Evolutionary conservation across 2,113 vertebrate species (phyloP).

Genomic region (Cygnus atratus): DNA sequence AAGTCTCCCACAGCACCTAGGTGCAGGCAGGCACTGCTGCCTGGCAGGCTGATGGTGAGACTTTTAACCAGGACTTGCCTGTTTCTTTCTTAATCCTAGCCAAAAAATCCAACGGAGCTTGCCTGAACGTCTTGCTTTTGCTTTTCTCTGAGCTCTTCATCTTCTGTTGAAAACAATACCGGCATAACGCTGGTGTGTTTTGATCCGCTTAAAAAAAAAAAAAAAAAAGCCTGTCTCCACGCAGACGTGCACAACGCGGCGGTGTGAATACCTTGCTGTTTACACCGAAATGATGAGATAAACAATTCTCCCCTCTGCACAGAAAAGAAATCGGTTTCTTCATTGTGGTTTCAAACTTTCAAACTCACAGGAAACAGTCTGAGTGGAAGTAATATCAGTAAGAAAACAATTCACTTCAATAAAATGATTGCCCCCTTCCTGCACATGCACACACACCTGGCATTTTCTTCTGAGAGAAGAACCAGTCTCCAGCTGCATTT

Average conservation of each 20-base stretch:
- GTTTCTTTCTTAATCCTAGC: neutral
- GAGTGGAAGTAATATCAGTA: neutral
- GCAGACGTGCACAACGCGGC: fast-evolving
- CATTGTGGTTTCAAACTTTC: neutral
- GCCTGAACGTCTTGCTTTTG: neutral
- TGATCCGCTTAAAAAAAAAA: neutral
- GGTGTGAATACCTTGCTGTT: fast-evolving
- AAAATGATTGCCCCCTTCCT: neutral
- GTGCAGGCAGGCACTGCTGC: neutral
- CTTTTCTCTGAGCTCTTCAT: neutral
- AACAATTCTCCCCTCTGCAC: neutral
- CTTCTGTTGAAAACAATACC: neutral
- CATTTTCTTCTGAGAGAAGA: neutral
- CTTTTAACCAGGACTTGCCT: neutral
- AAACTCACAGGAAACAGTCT: neutral
- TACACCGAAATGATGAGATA: neutral
- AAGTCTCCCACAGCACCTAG: neutral
- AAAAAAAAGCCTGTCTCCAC: neutral
- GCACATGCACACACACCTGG: neutral
- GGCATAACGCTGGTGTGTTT: no score
- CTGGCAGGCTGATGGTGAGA: neutral
- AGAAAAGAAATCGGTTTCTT: neutral
- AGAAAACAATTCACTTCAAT: conserved; percentile 2
- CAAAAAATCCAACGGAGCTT: neutral
- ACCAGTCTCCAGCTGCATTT: neutral